Evolutionary conservation across 1,140 invertebrate genomes (phyloP).

Genomic region (Trachymyrmex cornetzi): DNA sequence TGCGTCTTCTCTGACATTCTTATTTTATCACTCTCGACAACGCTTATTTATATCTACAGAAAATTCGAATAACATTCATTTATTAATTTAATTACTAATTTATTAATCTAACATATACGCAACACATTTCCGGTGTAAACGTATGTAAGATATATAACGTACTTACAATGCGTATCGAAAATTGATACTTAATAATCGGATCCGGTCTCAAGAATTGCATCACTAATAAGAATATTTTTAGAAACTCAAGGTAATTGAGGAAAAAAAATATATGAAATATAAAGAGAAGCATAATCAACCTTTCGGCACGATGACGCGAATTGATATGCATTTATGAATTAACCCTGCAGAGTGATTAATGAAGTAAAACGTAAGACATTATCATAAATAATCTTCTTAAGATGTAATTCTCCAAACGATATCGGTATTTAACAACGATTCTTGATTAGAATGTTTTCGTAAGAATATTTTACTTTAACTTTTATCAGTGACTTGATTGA

Average conservation of each 20-base stretch:
- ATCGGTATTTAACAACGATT: slow-evolving; percentile 1
- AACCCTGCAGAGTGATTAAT: slow-evolving; percentile 6
- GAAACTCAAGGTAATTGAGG: not conserved
- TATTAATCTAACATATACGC: not conserved
- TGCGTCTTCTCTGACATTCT: not conserved
- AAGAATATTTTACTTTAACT: not conserved
- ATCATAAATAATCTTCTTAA: not conserved
- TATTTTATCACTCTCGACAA: not conserved
- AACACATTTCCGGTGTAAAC: not conserved
- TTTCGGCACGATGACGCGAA: slow-evolving; percentile 1
- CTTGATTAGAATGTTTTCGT: not conserved
- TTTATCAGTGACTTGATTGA: not conserved
- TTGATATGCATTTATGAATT: slow-evolving; percentile 10
- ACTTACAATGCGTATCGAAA: not conserved
- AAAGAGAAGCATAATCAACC: not conserved
- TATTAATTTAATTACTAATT: not conserved
- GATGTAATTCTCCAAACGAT: not conserved
- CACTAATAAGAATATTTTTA: slow-evolving; percentile 13
- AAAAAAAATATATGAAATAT: not conserved
- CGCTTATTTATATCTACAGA: not conserved
- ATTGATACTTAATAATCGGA: not conserved
- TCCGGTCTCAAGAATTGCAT: slow-evolving; percentile 1
- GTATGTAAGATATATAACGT: not conserved
- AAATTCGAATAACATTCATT: not conserved
- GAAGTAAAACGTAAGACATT: not conserved